These are phyloP conservation scores for Antheraea yamamai DNA, from an alignment of 2,888 invertebrate species.

Conservation along the genomic window DNA sequence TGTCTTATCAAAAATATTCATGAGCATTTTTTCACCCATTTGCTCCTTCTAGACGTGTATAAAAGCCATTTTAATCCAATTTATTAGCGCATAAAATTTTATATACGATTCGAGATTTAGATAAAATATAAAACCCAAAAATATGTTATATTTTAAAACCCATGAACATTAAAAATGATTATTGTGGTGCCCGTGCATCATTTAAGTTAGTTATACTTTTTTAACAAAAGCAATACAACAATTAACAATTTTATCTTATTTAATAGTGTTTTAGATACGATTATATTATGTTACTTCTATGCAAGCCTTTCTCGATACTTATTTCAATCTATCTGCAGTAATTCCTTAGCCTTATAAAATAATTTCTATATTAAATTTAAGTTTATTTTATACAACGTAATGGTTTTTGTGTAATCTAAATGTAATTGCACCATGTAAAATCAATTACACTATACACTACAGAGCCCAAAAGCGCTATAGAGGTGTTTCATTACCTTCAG, in stretches of 20 bases:
- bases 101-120: background rate
- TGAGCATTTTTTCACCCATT: background rate
- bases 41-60: background rate
- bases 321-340: slow-evolving; percentile 6
- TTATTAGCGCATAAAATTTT: background rate
- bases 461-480: slow-evolving; percentile 61
- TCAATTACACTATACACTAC: slow-evolving; percentile 44
- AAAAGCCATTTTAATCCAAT: background rate
- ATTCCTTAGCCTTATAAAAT: background rate
- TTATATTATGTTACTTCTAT: background rate
- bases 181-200: background rate
- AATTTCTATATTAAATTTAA: slow-evolving; percentile 34
- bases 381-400: slow-evolving; percentile 33
- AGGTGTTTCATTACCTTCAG: slow-evolving; percentile 73
- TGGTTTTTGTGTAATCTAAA: slow-evolving; percentile 21
- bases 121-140: background rate
- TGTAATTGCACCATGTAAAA: slow-evolving; percentile 35
- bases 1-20: background rate
- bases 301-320: slow-evolving; percentile 1
- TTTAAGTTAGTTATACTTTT: background rate
- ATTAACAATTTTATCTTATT: too few relatives aligned
- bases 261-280: background rate
- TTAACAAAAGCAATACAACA: too few relatives aligned
- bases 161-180: background rate
- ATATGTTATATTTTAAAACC: background rate